Conservation (phyloP, 2,113 vertebrate genomes). For the Antigone vipio region DNA sequence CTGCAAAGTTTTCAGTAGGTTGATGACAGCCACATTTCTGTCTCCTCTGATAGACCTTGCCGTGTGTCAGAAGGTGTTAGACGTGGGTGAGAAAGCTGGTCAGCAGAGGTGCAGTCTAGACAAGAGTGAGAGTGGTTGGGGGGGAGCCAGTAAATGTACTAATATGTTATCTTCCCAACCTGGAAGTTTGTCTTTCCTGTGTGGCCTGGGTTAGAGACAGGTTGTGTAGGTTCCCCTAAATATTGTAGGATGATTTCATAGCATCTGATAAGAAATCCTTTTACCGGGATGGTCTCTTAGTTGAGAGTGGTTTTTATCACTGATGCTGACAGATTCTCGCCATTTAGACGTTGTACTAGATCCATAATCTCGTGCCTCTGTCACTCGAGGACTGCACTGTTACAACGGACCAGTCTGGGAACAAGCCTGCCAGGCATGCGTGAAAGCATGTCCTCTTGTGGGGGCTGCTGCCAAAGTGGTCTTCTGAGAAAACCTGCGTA, state of each 20-base stretch:
- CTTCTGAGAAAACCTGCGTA: not conserved
- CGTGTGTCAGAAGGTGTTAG: not conserved
- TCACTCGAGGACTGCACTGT: not conserved
- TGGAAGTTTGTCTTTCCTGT: not conserved
- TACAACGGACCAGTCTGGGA: not conserved
- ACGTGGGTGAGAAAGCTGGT: not conserved
- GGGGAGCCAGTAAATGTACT: not conserved
- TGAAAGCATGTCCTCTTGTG: rapidly evolving
- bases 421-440: too few species aligned
- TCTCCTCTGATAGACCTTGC: not conserved
- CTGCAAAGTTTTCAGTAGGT: not conserved
- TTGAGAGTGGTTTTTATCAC: not conserved
- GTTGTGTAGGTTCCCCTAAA: not conserved
- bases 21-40: not conserved
- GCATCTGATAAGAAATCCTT: not conserved
- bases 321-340: not conserved
- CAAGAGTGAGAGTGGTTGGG: not conserved
- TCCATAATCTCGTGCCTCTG: not conserved
- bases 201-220: not conserved
- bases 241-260: not conserved
- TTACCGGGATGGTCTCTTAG: not conserved
- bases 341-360: not conserved
- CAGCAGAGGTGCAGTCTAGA: not conserved
- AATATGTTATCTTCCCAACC: not conserved
- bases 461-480: not conserved